A percentile compares a stretch with the other conserved stretches of the same genome.
phyloP scores from a whole-genome alignment of 2,113 vertebrate species.

The Leiothrix lutea region DNA sequence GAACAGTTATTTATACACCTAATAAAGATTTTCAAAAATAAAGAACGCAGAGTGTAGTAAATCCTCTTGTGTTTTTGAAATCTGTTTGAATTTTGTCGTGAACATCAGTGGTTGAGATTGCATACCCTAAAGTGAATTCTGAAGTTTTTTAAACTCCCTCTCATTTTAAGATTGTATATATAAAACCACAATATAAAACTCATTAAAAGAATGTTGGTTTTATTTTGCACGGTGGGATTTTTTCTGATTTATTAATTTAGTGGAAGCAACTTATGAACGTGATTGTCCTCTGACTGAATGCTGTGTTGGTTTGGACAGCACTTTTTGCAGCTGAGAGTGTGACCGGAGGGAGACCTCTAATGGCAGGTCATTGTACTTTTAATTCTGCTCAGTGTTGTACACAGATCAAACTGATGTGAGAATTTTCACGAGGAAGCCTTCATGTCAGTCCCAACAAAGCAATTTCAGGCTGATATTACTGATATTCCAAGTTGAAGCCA shows the following conservation, averaged over 20 bases:
- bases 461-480: not conserved
- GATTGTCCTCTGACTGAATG: not conserved
- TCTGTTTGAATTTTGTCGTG: not conserved
- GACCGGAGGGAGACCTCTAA: conserved; percentile 24
- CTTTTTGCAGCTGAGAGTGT: not conserved
- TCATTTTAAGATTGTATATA: not conserved
- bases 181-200: not conserved
- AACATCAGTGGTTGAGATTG: not conserved
- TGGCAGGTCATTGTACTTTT: not conserved
- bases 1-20: not conserved
- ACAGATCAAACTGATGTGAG: not conserved
- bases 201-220: not conserved
- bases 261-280: not conserved
- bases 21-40: not conserved
- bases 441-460: not conserved
- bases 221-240: not conserved
- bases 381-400: not conserved
- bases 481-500: not conserved
- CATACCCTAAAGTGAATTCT: not conserved
- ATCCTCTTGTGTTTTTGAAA: not conserved
- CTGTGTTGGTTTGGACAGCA: not conserved
- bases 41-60: not conserved
- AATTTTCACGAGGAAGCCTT: not conserved
- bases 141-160: not conserved
- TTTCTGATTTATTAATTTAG: not conserved